Percentiles rank a stretch among this genome's conserved stretches.
Evolutionary conservation across 2,797 vertebrate genomes (phyloP).

Genomic region (Diglossa cyanea): DNA sequence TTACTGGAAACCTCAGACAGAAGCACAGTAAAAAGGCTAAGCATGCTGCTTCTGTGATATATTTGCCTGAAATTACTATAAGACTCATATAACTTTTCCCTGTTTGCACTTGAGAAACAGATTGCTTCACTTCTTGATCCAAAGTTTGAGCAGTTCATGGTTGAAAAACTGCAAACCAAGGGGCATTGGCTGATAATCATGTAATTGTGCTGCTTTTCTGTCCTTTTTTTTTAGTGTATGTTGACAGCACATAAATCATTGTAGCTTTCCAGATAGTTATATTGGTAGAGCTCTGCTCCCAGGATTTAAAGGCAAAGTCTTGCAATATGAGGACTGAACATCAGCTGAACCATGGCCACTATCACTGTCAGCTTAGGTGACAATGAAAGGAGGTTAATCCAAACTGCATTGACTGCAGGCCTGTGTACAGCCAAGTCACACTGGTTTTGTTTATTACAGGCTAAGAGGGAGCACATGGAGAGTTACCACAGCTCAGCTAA

Average conservation of each 20-base stretch:
- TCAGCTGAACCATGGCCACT: background rate
- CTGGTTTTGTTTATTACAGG: background rate
- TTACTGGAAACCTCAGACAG: conserved; percentile 66
- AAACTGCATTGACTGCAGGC: background rate
- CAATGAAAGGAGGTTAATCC: background rate
- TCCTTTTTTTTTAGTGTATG: background rate
- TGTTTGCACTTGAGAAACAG: conserved; percentile 44
- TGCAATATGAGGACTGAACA: background rate
- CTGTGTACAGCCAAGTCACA: background rate
- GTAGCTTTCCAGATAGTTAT: background rate
- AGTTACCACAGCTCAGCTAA: conserved; percentile 13
- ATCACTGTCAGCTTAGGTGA: background rate
- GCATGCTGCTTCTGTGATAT: conserved; percentile 67
- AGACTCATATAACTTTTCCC: conserved; percentile 50
- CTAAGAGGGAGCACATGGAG: background rate
- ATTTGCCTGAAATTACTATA: conserved; percentile 72
- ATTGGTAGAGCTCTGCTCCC: background rate
- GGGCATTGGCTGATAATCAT: conserved; percentile 1
- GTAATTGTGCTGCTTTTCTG: background rate
- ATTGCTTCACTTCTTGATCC: conserved; percentile 43
- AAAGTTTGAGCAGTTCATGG: conserved; percentile 18
- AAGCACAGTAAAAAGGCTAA: conserved; percentile 63
- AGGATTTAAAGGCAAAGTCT: conserved; percentile 22
- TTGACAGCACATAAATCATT: conserved; percentile 33
- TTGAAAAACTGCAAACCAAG: conserved; percentile 44